A percentile compares a stretch with the other conserved stretches of the same genome.
These are phyloP conservation scores for Meles meles DNA, from an alignment of 2,113 vertebrate genomes.

Conservation along the genomic window DNA sequence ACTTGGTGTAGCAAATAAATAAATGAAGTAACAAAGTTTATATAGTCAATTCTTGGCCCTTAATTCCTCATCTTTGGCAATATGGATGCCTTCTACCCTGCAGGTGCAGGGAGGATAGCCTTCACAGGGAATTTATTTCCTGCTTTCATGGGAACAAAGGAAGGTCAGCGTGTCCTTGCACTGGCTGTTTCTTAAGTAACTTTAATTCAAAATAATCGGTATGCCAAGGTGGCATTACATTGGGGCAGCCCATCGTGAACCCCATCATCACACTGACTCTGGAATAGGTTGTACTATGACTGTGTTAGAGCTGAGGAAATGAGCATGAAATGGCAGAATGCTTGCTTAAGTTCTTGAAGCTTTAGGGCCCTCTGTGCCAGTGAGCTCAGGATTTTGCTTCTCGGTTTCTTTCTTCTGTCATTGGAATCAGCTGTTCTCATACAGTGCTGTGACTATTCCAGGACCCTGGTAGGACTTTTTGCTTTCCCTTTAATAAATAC, in stretches of 20 bases:
- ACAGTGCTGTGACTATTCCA: neutral
- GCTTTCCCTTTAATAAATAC: neutral
- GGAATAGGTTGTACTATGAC: neutral
- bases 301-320: conserved; percentile 14
- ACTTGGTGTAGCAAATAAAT: neutral
- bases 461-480: neutral
- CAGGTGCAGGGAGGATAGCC: neutral
- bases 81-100: neutral
- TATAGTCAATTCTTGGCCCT: neutral
- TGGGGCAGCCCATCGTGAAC: neutral
- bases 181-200: neutral
- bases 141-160: neutral
- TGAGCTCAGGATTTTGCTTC: neutral
- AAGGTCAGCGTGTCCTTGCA: neutral
- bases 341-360: neutral
- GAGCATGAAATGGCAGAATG: neutral
- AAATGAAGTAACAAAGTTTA: neutral
- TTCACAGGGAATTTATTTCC: neutral
- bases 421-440: neutral
- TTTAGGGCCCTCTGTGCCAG: neutral
- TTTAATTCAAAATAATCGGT: neutral
- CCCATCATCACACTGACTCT: neutral
- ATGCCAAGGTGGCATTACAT: neutral
- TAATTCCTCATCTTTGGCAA: neutral
- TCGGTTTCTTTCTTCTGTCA: neutral